phyloP scores from a whole-genome alignment of 2,113 vertebrate species.

The Turnix velox region DNA sequence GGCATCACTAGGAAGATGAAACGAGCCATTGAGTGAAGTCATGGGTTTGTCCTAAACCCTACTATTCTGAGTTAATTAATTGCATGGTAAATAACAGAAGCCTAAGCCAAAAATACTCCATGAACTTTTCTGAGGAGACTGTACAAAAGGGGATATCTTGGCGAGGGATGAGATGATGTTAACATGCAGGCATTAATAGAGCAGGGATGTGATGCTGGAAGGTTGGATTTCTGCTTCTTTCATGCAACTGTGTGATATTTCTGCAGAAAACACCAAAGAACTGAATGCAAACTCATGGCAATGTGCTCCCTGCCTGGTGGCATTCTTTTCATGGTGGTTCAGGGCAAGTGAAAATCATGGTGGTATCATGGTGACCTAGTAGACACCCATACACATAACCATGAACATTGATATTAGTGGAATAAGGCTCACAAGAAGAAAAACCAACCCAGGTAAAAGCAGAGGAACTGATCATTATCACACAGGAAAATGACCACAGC shows the following conservation, averaged over 20 bases:
- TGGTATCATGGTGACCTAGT: accelerated
- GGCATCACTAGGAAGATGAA: slow-evolving; percentile 21
- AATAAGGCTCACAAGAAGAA: neutral
- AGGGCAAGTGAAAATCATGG: neutral
- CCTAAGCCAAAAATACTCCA: neutral
- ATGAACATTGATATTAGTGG: neutral
- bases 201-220: accelerated
- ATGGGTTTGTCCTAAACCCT: neutral
- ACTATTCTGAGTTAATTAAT: neutral
- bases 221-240: neutral
- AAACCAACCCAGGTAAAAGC: neutral
- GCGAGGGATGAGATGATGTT: neutral
- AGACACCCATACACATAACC: neutral
- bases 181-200: neutral
- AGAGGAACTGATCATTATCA: neutral
- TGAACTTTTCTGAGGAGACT: neutral
- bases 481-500: neutral
- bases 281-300: neutral
- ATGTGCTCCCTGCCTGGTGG: neutral
- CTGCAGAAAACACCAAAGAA: neutral
- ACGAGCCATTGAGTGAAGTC: neutral
- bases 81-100: neutral
- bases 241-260: neutral
- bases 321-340: accelerated
- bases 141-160: neutral